A percentile compares a stretch with the other conserved stretches of the same genome.
Evolutionary conservation across 2,888 invertebrate species (phyloP).

Genomic region (Teleogryllus oceanicus): DNA sequence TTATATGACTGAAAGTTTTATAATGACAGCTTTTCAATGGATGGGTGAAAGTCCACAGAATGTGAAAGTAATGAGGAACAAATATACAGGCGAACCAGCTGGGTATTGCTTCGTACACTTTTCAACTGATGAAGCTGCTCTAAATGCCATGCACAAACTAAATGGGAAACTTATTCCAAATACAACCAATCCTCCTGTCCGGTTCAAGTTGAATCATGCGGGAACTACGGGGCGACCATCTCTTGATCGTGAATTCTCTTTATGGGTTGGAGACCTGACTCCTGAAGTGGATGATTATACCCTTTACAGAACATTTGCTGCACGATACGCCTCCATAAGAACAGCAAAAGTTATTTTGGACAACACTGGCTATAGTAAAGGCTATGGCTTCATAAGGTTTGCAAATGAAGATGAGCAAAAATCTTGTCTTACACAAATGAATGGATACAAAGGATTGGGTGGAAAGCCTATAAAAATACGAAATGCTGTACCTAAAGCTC

Average conservation of each 20-base stretch:
- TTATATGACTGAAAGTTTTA: conserved; percentile 91
- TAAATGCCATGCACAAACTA: conserved; percentile 90
- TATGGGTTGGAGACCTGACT: conserved; percentile 94
- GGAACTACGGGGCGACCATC: conserved; percentile 69
- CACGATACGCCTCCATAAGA: conserved; percentile 87
- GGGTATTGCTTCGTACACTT: conserved; percentile 94
- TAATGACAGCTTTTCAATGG: conserved; percentile 84
- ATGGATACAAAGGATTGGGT: conserved; percentile 84
- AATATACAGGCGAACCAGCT: conserved; percentile 87
- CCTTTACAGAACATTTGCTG: conserved; percentile 84
- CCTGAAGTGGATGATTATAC: conserved; percentile 93
- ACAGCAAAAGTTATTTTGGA: conserved; percentile 76
- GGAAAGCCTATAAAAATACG: conserved; percentile 86
- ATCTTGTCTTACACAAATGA: conserved; percentile 88
- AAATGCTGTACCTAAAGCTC: conserved; percentile 85
- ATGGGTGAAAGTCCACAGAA: conserved; percentile 86
- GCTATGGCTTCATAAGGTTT: conserved; percentile 94
- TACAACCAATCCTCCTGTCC: conserved; percentile 71
- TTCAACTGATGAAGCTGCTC: conserved; percentile 83
- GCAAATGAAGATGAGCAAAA: conserved; percentile 92
- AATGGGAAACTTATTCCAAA: conserved; percentile 95
- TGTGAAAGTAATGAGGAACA: conserved; percentile 90
- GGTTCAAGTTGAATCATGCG: conserved; percentile 85
- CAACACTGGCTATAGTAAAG: conserved; percentile 84
- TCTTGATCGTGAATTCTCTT: conserved; percentile 82